phyloP scores from a whole-genome alignment of 2,888 invertebrate species.

The Meteorus cinctellus region DNA sequence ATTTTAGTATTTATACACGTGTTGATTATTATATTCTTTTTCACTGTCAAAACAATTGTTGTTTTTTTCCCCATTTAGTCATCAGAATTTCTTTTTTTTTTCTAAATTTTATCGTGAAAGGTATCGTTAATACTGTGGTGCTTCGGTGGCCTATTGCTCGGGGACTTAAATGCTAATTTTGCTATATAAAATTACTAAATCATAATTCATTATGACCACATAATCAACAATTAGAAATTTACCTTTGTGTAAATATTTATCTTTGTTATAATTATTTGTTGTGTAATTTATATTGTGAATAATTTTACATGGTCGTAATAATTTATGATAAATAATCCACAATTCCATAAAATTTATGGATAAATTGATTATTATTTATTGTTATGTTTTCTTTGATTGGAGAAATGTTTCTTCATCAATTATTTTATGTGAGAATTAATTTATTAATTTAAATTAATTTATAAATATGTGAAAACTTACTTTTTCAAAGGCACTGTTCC shows the following conservation, averaged over 20 bases:
- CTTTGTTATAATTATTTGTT: too few species aligned
- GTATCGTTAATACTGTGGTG: conserved; percentile 66
- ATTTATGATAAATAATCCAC: conserved; percentile 21
- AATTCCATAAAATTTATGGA: not conserved
- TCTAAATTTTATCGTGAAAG: conserved; percentile 59
- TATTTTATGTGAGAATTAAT: conserved; percentile 22
- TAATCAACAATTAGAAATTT: not conserved
- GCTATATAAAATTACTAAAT: conserved; percentile 59
- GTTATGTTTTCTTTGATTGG: conserved; percentile 34
- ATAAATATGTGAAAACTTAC: conserved; percentile 79
- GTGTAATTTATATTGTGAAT: too few species aligned
- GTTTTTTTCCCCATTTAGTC: conserved; percentile 21
- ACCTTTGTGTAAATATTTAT: not conserved
- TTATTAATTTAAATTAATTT: conserved; percentile 36
- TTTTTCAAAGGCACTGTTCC: conserved; percentile 99
- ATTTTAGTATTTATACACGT: conserved; percentile 48
- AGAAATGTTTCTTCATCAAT: not conserved
- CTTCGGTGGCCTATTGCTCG: conserved; percentile 67
- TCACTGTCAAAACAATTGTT: not conserved
- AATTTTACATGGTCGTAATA: conserved; percentile 17
- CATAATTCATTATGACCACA: conserved; percentile 50
- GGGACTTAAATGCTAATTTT: conserved; percentile 64
- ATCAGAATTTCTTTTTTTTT: conserved; percentile 43
- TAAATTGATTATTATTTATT: conserved; percentile 13
- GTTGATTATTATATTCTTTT: not conserved